Conservation (phyloP, 2,888 invertebrate species). For the Chrysomela aeneicollis region DNA sequence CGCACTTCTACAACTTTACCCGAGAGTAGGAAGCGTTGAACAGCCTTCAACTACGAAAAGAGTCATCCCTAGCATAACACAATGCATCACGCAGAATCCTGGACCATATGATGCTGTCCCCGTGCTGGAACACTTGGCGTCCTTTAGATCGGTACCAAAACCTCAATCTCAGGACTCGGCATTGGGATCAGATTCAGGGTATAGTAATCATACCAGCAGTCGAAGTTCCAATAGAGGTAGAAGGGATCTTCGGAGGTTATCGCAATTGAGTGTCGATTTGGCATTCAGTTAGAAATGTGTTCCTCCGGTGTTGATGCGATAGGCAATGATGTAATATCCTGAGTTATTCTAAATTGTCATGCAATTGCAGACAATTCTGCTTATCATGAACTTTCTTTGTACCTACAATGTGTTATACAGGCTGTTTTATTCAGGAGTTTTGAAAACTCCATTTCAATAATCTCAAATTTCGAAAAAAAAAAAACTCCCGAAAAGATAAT, state of each 20-base stretch:
- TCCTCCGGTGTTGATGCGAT: too few species aligned
- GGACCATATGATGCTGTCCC: slow-evolving; percentile 76
- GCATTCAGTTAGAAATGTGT: slow-evolving; percentile 54
- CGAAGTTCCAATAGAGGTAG: slow-evolving; percentile 59
- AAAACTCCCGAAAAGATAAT: too few species aligned
- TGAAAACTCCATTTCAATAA: too few species aligned
- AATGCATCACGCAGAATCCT: slow-evolving; percentile 58
- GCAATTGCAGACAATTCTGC: too few species aligned
- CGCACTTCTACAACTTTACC: slow-evolving; percentile 75
- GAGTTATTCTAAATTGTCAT: too few species aligned
- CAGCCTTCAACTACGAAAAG: slow-evolving; percentile 55
- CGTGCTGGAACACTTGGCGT: slow-evolving; percentile 70
- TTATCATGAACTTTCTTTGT: too few species aligned
- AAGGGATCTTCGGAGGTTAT: slow-evolving; percentile 58
- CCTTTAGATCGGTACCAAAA: slow-evolving; percentile 69
- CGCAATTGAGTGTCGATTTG: slow-evolving; percentile 61
- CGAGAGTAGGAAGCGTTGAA: slow-evolving; percentile 74
- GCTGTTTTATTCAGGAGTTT: too few species aligned
- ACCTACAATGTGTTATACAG: too few species aligned
- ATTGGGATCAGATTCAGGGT: slow-evolving; percentile 85
- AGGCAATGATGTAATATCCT: too few species aligned
- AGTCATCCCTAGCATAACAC: slow-evolving; percentile 60
- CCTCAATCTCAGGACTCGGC: slow-evolving; percentile 78
- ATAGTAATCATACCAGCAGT: slow-evolving; percentile 81
- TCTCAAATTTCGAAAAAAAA: too few species aligned